Evolutionary conservation across 2,888 invertebrate species (phyloP), one percentile per base, ranked within the genome.

Genomic region (Pheosia tremula): DNA sequence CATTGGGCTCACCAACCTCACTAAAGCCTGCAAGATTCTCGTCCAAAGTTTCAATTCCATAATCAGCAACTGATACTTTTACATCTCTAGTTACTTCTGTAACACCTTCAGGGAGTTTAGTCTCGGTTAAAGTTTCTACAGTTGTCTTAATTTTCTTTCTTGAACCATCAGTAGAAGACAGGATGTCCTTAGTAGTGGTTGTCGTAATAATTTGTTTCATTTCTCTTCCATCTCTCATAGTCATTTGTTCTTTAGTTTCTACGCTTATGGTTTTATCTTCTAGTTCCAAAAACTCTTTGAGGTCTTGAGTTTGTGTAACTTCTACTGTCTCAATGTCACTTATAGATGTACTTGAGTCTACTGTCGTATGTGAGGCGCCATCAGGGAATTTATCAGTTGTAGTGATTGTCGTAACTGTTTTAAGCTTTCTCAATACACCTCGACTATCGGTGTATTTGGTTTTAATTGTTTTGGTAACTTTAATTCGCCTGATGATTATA

Each of bases 61-160:
- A 87, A 72, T 93, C 92, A 58, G 88, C 81, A 11, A 94, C 72
- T 3, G 89, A 88, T 41, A 93, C 86, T 83, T 87, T 90, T 0
- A 92, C 80, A 68, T 94, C 91, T 74, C 89, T 93, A 5, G 88
- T 85, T 2, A 91, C 80, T 85, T 94, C 92, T 38, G 82, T 86
- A 7, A 82, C 80, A 53, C 92, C 93, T 68, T 84, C 84, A 1
- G 89, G 85, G 57, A 89, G 73, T 63, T 82, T 80, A 37, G 89
- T 87, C 74, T 91, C 88, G 56, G 87, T 89, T 0, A 87, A 71
- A 41, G 84, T 88, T 81, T 91, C 90, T 49, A 81, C 70, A 0
- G 91, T 91, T 24, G 86, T 91, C 68, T 82, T 90, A 3, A 89
- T 64, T 79, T 93, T 91, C 67, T 87, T 90, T 50, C 83, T 87